These are phyloP conservation scores for Ruditapes philippinarum DNA, from an alignment of 1,140 invertebrate species.

Conservation along the genomic window DNA sequence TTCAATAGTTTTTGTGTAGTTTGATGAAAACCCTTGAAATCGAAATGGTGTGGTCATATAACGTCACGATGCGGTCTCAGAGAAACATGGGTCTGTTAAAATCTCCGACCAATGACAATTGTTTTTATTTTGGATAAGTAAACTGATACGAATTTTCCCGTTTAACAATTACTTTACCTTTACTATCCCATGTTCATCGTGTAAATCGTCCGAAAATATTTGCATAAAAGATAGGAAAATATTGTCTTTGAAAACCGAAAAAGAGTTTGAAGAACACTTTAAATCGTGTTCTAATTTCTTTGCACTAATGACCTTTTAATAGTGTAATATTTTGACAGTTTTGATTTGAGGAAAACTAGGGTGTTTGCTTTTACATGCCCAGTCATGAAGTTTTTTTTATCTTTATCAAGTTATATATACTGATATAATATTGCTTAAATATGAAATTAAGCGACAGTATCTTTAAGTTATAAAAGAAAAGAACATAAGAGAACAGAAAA, in stretches of 20 bases:
- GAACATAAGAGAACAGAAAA: too few species aligned
- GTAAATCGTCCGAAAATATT: constrained; percentile 8
- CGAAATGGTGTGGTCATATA: constrained; percentile 1
- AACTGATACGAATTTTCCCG: neutral
- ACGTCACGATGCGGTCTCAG: constrained; percentile 12
- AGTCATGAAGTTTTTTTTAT: too few species aligned
- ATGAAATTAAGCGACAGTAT: too few species aligned
- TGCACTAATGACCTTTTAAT: constrained; percentile 3
- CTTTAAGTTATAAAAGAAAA: too few species aligned
- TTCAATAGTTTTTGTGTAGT: constrained; percentile 24
- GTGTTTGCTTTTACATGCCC: neutral
- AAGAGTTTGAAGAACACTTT: constrained; percentile 11
- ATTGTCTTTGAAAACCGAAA: neutral
- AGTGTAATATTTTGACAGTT: neutral
- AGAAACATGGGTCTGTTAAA: constrained; percentile 41
- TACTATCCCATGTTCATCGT: constrained; percentile 18
- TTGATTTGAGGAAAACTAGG: neutral
- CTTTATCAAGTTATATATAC: too few species aligned
- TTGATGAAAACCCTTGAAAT: constrained; percentile 19
- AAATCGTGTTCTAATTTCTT: constrained; percentile 26
- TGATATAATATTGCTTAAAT: too few species aligned
- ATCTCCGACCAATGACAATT: neutral
- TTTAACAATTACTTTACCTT: neutral
- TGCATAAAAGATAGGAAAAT: constrained; percentile 17
- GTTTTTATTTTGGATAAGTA: constrained; percentile 40